A percentile compares a stretch with the other conserved stretches of the same genome.
phyloP scores from a whole-genome alignment of 2,113 vertebrate species.

The Blennius ocellaris region DNA sequence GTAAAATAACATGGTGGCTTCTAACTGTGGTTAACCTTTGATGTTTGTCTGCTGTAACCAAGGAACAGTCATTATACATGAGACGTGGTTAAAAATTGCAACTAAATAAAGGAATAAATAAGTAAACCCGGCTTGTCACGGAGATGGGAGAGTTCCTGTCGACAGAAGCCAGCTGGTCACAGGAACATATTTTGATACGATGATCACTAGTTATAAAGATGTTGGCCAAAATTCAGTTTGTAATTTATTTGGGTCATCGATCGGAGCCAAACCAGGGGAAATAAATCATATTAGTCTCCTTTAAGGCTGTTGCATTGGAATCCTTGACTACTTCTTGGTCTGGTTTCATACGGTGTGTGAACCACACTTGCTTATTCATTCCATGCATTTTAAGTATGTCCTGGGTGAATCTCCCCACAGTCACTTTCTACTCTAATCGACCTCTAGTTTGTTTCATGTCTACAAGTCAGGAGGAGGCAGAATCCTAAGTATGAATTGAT shows the following conservation, averaged over 20 bases:
- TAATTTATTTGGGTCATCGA: neutral
- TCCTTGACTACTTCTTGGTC: conserved; percentile 28
- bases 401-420: conserved; percentile 26
- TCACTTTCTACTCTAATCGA: conserved; percentile 60
- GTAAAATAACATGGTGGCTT: neutral
- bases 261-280: conserved; percentile 11
- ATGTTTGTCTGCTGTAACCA: neutral
- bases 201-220: neutral
- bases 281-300: conserved; percentile 7
- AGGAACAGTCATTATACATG: neutral
- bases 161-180: neutral
- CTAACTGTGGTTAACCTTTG: neutral
- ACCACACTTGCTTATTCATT: conserved; percentile 36
- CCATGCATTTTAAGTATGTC: conserved; percentile 54
- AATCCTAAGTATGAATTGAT: conserved; percentile 74
- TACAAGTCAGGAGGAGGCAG: conserved; percentile 53
- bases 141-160: too few relatives aligned
- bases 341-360: conserved; percentile 24
- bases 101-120: neutral
- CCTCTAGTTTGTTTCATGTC: conserved; percentile 69
- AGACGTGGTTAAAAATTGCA: neutral
- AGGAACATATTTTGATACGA: neutral
- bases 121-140: neutral
- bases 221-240: neutral
- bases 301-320: conserved; percentile 24